Evolutionary conservation across 2,113 vertebrate genomes (phyloP), one percentile per base, ranked within the genome.

Genomic region (Poeciliopsis retropinna): DNA sequence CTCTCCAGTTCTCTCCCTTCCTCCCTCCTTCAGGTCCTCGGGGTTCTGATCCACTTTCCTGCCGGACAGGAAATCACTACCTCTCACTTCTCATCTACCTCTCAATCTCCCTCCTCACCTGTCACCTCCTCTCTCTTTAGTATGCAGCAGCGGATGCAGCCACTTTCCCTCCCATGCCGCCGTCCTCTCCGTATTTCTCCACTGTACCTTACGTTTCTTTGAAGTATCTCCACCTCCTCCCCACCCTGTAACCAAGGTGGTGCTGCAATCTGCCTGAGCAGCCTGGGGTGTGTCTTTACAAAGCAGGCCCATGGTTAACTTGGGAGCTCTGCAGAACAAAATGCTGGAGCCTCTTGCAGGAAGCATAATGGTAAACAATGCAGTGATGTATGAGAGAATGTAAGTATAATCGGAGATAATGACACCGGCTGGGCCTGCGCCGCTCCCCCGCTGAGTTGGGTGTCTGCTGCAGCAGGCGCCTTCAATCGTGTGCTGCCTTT

Each of bases 51-150:
- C 86, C 74, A 78, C 79, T 82, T 64, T 44, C 74, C 72, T 88
- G 85, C 87, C 67, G 72, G 89, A 91, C 90, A 91, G 85, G 80
- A 92, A 92, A 92, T 91, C 90, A 73, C 81, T 90, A 79, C 73
- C 87, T 85, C 90, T 89, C 85, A 63, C 77, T 88, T 87, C 71
- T 76, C 84, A 82, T 91, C 84, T 85, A 78, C 84, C 76, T 79
- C 88, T 88, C 79, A 72, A 76, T 82, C 84, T 85, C 77, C 76
- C 74, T 65, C 70, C 75, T 78, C 76, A 78, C 76, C 79, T 82
- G 84, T 85, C 87, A 74, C 76, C 8, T 39, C 74, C 61, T 86
- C 77, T 63, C 79, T 63, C 57, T 82, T 89, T 74, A 86, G 88
- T 64, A 88, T 90, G 81, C 89, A 83, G 81, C 73, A 29, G 60